Evolutionary conservation across 2,113 vertebrate species (phyloP).

Genomic region (Morone saxatilis): DNA sequence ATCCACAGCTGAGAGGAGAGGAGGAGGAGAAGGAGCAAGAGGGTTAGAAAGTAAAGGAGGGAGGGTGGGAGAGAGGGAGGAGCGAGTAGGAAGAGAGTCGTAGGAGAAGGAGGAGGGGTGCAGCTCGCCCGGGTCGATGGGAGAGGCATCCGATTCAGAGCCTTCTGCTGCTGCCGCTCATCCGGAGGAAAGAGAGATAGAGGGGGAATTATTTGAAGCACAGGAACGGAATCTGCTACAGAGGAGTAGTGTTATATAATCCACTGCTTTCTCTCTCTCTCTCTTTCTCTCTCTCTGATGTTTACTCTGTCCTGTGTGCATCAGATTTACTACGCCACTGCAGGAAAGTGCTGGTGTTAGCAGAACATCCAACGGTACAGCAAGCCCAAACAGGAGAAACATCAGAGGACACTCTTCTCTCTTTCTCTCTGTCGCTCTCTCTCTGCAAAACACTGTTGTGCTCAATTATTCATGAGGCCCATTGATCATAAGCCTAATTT

Average conservation of each 20-base stretch:
- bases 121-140: constrained; percentile 70
- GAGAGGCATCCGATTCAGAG: constrained; percentile 60
- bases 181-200: constrained; percentile 13
- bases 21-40: constrained; percentile 53
- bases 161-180: constrained; percentile 32
- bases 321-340: constrained; percentile 72
- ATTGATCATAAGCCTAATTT: constrained; percentile 62
- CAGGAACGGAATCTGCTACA: constrained; percentile 45
- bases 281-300: constrained; percentile 36
- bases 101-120: constrained; percentile 65
- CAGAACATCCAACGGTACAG: constrained; percentile 53
- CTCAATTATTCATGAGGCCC: constrained; percentile 76
- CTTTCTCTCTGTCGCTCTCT: constrained; percentile 23
- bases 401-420: constrained; percentile 43
- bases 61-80: constrained; percentile 48
- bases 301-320: constrained; percentile 61
- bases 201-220: constrained; percentile 39
- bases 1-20: constrained; percentile 80
- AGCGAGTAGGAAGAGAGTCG: constrained; percentile 56
- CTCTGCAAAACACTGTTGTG: constrained; percentile 37
- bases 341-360: constrained; percentile 73
- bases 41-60: constrained; percentile 60
- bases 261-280: constrained; percentile 20
- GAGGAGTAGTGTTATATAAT: constrained; percentile 68
- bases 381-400: constrained; percentile 52